Conservation (phyloP, 2,888 invertebrate genomes). For the Ryuthela nishihirai region DNA sequence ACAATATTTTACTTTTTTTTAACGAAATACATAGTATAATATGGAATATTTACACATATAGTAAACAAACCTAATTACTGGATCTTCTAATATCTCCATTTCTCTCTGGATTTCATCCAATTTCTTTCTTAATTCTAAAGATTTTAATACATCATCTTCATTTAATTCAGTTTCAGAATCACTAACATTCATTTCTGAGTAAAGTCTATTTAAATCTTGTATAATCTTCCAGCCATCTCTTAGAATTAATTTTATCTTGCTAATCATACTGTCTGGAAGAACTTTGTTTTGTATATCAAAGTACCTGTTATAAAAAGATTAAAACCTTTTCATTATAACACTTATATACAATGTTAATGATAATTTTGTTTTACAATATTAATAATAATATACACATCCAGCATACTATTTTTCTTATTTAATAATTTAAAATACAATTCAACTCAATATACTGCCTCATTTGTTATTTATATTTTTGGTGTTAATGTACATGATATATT, state of each 20-base stretch:
- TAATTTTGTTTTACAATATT: background rate
- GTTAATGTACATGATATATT: too few species aligned
- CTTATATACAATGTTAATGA: background rate
- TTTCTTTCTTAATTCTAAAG: conserved; percentile 37
- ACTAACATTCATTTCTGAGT: conserved; percentile 36
- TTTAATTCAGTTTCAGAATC: conserved; percentile 42
- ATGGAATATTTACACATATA: too few species aligned
- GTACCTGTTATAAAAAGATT: conserved; percentile 24
- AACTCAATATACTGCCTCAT: too few species aligned
- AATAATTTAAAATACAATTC: too few species aligned
- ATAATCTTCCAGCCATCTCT: conserved; percentile 34
- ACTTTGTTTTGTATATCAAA: conserved; percentile 41
- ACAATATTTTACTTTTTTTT: too few species aligned
- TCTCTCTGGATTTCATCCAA: conserved; percentile 41
- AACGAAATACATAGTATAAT: too few species aligned
- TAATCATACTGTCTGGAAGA: conserved; percentile 35
- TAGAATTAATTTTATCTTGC: conserved; percentile 34
- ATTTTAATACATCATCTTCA: conserved; percentile 40
- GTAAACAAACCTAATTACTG: conserved; percentile 40
- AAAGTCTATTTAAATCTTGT: conserved; percentile 26
- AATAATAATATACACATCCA: background rate
- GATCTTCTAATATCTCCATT: conserved; percentile 43
- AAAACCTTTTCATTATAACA: background rate
- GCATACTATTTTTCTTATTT: too few species aligned
- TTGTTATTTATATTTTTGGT: too few species aligned